A percentile compares a stretch with the other conserved stretches of the same genome.
phyloP scores from a whole-genome alignment of 1,140 invertebrate species.

The Psix sp. region DNA sequence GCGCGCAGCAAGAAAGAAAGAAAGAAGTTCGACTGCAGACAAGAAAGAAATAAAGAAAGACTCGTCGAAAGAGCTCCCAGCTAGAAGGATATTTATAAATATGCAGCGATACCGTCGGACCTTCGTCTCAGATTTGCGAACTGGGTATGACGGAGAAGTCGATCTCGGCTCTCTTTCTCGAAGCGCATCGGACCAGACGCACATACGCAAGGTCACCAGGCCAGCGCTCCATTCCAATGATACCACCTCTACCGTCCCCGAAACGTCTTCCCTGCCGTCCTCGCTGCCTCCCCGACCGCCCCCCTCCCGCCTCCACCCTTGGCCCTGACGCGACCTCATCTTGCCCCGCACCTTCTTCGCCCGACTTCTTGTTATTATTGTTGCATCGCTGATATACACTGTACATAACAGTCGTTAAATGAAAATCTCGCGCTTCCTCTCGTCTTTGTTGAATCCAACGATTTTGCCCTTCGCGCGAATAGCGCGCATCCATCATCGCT shows the following conservation, averaged over 20 bases:
- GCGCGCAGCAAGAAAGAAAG: constrained; percentile 31
- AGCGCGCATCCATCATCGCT: constrained; percentile 8
- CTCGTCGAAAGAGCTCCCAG: constrained; percentile 50
- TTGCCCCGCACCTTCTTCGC: constrained; percentile 26
- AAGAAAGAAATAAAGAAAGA: constrained; percentile 55
- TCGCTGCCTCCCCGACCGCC: constrained; percentile 27
- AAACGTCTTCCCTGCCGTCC: constrained; percentile 29
- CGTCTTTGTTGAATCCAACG: constrained; percentile 43
- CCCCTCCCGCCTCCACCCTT: constrained; percentile 9
- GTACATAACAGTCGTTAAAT: constrained; percentile 54
- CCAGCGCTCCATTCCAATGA: constrained; percentile 70
- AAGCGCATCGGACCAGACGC: constrained; percentile 69
- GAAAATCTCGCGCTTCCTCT: constrained; percentile 48
- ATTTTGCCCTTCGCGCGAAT: constrained; percentile 33
- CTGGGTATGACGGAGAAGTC: constrained; percentile 60
- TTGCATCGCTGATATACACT: constrained; percentile 37
- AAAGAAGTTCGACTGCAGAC: constrained; percentile 27
- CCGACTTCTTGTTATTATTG: constrained; percentile 38
- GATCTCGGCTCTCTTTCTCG: constrained; percentile 51
- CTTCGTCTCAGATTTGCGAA: constrained; percentile 64
- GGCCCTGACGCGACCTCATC: constrained; percentile 30
- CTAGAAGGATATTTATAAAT: constrained; percentile 70
- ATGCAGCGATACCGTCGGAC: constrained; percentile 63
- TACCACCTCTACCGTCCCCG: constrained; percentile 65
- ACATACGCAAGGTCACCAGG: constrained; percentile 75